Evolutionary conservation across 2,113 vertebrate species (phyloP).

Genomic region (Zootoca vivipara): DNA sequence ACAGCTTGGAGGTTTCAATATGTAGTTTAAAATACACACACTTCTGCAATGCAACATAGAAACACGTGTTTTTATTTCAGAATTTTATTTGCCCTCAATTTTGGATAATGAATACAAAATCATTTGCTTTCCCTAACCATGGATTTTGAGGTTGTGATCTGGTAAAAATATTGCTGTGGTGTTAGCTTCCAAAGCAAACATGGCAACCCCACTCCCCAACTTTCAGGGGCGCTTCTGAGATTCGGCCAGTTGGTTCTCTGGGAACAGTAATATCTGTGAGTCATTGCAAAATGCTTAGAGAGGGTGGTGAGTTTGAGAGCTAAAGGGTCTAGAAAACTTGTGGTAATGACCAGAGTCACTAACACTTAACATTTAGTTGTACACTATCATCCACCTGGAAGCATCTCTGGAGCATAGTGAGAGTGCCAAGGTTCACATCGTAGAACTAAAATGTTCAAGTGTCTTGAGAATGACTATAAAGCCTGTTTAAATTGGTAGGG

Average conservation of each 20-base stretch:
- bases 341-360: slow-evolving; percentile 47
- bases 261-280: slow-evolving; percentile 43
- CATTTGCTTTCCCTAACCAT: slow-evolving; percentile 16
- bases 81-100: slow-evolving; percentile 39
- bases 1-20: not conserved
- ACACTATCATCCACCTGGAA: not conserved
- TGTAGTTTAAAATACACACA: not conserved
- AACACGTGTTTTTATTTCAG: not conserved
- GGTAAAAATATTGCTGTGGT: slow-evolving; percentile 44
- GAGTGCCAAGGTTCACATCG: too few relatives aligned
- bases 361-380: not conserved
- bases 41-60: not conserved
- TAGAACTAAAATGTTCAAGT: not conserved
- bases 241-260: slow-evolving; percentile 28
- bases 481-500: not conserved
- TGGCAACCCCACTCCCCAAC: not conserved
- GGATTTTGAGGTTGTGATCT: slow-evolving; percentile 26
- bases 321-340: slow-evolving; percentile 19
- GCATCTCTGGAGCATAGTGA: not conserved
- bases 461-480: not conserved
- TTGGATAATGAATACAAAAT: slow-evolving; percentile 32
- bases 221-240: slow-evolving; percentile 46
- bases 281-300: slow-evolving; percentile 42
- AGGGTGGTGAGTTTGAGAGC: slow-evolving; percentile 49
- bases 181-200: slow-evolving; percentile 36